phyloP scores from a whole-genome alignment of 2,797 vertebrate genomes.

The Malurus leucopterus region DNA sequence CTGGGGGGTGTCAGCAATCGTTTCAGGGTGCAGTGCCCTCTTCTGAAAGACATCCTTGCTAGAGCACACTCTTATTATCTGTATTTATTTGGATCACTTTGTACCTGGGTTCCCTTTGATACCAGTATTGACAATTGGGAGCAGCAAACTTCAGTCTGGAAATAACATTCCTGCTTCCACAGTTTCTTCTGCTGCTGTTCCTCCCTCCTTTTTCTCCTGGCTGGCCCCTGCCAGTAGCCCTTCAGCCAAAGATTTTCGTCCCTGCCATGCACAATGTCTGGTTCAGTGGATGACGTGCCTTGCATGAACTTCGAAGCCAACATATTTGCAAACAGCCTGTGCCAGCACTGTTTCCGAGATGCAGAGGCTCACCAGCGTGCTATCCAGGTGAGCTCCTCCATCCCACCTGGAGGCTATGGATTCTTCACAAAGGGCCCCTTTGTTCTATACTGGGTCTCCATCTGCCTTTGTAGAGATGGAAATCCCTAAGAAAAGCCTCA shows the following conservation, averaged over 20 bases:
- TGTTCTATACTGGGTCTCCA: neutral
- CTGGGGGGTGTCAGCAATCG: neutral
- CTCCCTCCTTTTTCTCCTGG: neutral
- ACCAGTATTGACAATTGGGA: neutral
- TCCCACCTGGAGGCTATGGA: neutral
- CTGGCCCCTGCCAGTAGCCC: neutral
- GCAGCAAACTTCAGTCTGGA: neutral
- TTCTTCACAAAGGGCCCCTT: neutral
- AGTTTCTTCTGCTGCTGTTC: neutral
- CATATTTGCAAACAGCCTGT: conserved; percentile 81
- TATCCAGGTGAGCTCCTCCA: conserved; percentile 62
- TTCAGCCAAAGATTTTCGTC: neutral
- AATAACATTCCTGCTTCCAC: conserved; percentile 14
- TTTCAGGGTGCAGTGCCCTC: neutral
- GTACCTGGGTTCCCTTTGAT: neutral
- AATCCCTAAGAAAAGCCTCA: neutral
- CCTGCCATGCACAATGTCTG: conserved; percentile 72
- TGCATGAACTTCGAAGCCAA: conserved; percentile 84
- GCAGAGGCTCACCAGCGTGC: conserved; percentile 69
- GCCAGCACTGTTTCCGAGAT: conserved; percentile 82
- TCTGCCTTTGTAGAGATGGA: neutral
- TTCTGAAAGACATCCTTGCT: neutral
- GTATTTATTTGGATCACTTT: neutral
- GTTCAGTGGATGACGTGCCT: conserved; percentile 58
- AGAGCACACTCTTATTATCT: neutral